Percentiles rank a stretch among this genome's conserved stretches.
These are phyloP conservation scores for Megastigmus dorsalis DNA, from an alignment of 2,888 invertebrate genomes.

Conservation along the genomic window DNA sequence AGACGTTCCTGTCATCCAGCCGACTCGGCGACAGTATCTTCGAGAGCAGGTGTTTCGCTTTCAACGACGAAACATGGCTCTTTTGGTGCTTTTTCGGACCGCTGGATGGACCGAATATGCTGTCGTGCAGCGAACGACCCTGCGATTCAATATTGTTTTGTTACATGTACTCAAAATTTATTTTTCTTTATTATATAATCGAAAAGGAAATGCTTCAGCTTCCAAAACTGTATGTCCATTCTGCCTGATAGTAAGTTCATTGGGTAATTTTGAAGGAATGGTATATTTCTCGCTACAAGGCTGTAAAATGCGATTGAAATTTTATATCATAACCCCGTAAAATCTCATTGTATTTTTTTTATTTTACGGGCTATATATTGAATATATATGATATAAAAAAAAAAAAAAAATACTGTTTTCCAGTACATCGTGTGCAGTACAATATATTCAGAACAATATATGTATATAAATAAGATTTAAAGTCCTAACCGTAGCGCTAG, in stretches of 20 bases:
- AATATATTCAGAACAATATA: too few relatives aligned
- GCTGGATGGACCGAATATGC: constrained; percentile 37
- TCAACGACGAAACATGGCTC: background rate
- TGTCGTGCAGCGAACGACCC: constrained; percentile 43
- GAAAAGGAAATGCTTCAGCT: background rate
- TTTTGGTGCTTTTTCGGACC: background rate
- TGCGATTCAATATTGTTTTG: background rate
- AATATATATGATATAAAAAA: background rate
- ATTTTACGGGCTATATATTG: background rate
- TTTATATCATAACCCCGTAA: too few relatives aligned
- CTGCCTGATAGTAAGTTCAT: too few relatives aligned
- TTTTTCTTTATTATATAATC: background rate
- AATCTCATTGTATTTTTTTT: too few relatives aligned
- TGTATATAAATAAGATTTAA: background rate
- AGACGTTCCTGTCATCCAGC: constrained; percentile 65
- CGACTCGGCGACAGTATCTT: constrained; percentile 47
- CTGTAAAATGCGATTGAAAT: too few relatives aligned
- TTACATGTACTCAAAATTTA: background rate
- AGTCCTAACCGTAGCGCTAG: background rate
- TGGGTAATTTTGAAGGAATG: background rate
- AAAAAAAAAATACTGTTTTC: too few relatives aligned
- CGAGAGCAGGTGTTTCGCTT: constrained; percentile 55
- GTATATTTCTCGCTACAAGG: too few relatives aligned
- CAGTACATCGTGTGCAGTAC: too few relatives aligned
- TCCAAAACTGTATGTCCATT: too few relatives aligned